Evolutionary conservation across 2,888 invertebrate species (phyloP).

Genomic region (Apodemia mormo): DNA sequence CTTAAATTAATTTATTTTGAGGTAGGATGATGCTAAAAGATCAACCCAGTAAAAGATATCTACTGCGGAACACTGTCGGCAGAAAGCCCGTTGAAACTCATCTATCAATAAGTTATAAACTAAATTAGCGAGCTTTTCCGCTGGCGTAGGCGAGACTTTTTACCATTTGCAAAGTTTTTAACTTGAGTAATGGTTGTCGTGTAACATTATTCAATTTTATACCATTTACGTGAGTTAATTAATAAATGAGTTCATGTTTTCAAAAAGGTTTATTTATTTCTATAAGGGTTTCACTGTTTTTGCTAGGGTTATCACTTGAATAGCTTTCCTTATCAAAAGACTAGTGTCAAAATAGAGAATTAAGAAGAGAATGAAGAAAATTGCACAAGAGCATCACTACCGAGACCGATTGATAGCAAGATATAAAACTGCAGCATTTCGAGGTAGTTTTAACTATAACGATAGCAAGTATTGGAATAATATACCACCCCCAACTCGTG

Average conservation of each 20-base stretch:
- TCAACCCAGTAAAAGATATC: background rate
- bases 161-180: constrained; percentile 1
- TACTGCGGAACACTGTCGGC: background rate
- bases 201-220: background rate
- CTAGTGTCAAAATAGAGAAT: too few species aligned
- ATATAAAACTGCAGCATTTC: too few species aligned
- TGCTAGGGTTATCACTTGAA: background rate
- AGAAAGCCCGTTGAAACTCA: background rate
- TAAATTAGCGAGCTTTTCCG: constrained; percentile 5
- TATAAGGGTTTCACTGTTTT: background rate
- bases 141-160: constrained; percentile 5
- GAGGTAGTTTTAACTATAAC: too few species aligned
- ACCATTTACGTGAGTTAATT: background rate
- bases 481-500: too few species aligned
- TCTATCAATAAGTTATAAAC: constrained; percentile 5
- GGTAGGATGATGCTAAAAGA: background rate
- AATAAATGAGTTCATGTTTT: background rate
- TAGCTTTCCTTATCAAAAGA: too few species aligned
- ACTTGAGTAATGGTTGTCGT: background rate
- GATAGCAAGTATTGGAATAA: too few species aligned
- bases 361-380: too few species aligned
- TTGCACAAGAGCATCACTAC: too few species aligned
- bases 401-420: too few species aligned
- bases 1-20: background rate
- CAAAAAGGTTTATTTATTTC: background rate